Base-by-base conservation (phyloP, 2,888 invertebrate species). In the Phyllotreta striolata region DNA sequence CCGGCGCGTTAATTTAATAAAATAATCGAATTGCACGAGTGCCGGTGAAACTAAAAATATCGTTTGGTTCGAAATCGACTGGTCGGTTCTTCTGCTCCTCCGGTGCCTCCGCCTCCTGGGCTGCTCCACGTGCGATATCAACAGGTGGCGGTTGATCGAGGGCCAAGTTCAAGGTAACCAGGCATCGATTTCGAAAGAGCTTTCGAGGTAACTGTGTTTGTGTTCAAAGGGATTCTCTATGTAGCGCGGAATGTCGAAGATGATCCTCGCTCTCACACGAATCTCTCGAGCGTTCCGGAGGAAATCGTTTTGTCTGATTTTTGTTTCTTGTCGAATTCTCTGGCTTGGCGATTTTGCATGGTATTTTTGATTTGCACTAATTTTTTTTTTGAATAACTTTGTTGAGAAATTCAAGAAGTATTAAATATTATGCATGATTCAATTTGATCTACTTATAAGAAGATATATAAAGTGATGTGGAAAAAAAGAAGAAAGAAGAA, bases 121-220 rank as follows among this genome's bases (percentile, higher is more conserved):
- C 55, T 46, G 55, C 57, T 64, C 62, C 70, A 62, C 64, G 66
- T 67, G 70, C 64, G 59, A 64, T 60, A 24, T 73, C 77, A 77
- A 77, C 77, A 77, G 74, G 76, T 76, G 71, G 71, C 62, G 51
- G 60, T 55, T 49, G 24, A 24, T 62, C 71, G 70, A 70, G 67
- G 58, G 74, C 74, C 75, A 76, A 77, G 77, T 78, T 78, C 77
- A 78, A 78, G 77, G 78, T 78, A 76, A 76, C 68, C 68, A 60
- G 63, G 63, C 70, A 75, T 74, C 74, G 74, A 74, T 75, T 72
- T 66, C 60, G 38, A 54, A 58, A 43, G 47, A 24, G 10, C 6
- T 52, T 47, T 46, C 13, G 49, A 62, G 61, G 61, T 62, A 62
- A 61, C 10, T 37, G 37, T 40, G 40, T 51, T 41, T 59, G n/a